These are phyloP conservation scores for Gadus macrocephalus DNA, from an alignment of 2,113 vertebrate species.

Conservation along the genomic window DNA sequence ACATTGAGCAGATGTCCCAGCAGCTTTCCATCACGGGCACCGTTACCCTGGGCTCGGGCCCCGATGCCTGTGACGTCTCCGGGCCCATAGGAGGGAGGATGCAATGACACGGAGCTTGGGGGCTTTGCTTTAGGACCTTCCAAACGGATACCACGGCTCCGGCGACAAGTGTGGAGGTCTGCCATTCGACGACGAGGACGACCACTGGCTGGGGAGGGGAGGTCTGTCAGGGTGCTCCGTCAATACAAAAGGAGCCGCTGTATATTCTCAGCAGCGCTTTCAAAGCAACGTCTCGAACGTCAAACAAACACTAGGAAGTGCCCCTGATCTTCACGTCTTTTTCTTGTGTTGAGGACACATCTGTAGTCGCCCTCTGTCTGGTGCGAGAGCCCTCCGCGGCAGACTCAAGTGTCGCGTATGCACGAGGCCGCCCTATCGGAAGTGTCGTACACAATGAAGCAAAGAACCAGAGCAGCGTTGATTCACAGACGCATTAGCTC, in stretches of 20 bases:
- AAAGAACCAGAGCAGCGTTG: slow-evolving; percentile 1
- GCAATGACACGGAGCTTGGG: background rate
- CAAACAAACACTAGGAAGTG: no score
- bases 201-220: no score
- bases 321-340: background rate
- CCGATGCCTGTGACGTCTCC: background rate
- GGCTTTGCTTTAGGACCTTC: slow-evolving; percentile 7
- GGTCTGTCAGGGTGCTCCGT: background rate
- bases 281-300: no score
- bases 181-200: no score
- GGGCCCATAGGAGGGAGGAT: no score
- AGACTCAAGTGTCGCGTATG: slow-evolving; percentile 8
- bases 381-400: background rate
- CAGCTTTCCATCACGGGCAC: no score
- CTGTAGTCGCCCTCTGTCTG: background rate
- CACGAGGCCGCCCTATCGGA: slow-evolving; percentile 18
- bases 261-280: background rate
- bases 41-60: background rate
- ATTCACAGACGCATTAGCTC: slow-evolving; percentile 6
- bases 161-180: background rate
- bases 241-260: slow-evolving; percentile 3
- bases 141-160: slow-evolving; percentile 2
- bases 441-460: slow-evolving; percentile 11
- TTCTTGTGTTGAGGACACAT: background rate
- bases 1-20: no score